Evolutionary conservation across 1,140 invertebrate genomes (phyloP).

Genomic region (Nymphalis io): DNA sequence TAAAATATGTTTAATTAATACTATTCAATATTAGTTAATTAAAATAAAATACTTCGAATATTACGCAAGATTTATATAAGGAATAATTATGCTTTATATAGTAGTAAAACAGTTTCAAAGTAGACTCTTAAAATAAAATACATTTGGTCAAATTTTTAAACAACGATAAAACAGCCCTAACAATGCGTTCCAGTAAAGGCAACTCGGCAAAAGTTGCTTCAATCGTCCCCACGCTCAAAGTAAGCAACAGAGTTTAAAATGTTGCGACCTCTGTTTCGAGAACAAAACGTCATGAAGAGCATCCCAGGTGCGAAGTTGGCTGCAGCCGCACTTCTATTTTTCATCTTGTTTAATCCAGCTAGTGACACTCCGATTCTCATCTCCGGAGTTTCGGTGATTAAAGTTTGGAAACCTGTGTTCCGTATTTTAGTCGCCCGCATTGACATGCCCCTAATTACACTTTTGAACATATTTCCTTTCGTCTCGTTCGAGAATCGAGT

Average conservation of each 20-base stretch:
- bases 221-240: constrained; percentile 9
- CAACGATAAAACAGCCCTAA: not conserved
- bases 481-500: not conserved
- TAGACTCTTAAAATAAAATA: no score
- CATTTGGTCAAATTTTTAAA: not conserved
- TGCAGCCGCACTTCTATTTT: constrained; percentile 29
- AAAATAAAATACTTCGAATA: no score
- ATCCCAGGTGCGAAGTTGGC: constrained; percentile 6
- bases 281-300: not conserved
- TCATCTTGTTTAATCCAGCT: constrained; percentile 36
- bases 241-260: constrained; percentile 16
- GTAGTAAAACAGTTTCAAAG: no score
- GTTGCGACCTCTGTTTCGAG: constrained; percentile 2
- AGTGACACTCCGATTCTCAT: constrained; percentile 22
- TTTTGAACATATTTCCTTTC: not conserved
- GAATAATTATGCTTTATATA: no score
- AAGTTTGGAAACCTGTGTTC: constrained; percentile 22
- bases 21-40: no score
- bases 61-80: no score
- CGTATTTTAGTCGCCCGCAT: not conserved
- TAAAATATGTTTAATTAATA: no score
- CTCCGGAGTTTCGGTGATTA: constrained; percentile 37
- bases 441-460: constrained; percentile 2
- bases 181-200: not conserved
- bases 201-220: constrained; percentile 10